phyloP scores from a whole-genome alignment of 2,888 invertebrate genomes.

The Trilocha varians region DNA sequence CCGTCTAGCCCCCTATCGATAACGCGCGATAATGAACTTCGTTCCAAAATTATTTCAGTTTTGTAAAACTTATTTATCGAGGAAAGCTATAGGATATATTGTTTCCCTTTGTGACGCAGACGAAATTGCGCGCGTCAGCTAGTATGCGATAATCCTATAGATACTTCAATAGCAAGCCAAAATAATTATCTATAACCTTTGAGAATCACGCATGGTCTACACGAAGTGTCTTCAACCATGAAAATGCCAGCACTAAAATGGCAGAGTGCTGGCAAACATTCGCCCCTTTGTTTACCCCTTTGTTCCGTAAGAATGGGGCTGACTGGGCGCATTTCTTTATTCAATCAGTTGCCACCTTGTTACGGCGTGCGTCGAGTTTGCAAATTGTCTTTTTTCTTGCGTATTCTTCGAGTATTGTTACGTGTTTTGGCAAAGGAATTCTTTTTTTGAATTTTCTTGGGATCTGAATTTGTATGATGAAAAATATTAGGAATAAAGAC shows the following conservation, averaged over 20 bases:
- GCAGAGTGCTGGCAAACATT: conserved; percentile 34
- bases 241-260: conserved; percentile 36
- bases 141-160: too few relatives aligned
- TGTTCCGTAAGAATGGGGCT: conserved; percentile 11
- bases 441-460: too few relatives aligned
- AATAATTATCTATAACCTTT: neutral
- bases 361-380: neutral
- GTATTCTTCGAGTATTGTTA: neutral
- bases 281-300: conserved; percentile 23
- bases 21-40: too few relatives aligned
- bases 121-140: too few relatives aligned
- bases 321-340: conserved; percentile 5
- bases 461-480: too few relatives aligned
- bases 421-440: too few relatives aligned
- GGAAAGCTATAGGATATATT: too few relatives aligned
- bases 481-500: too few relatives aligned
- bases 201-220: neutral
- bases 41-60: too few relatives aligned
- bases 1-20: too few relatives aligned
- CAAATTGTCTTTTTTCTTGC: conserved; percentile 7
- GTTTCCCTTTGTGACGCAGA: too few relatives aligned
- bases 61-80: too few relatives aligned
- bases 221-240: conserved; percentile 8
- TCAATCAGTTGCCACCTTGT: conserved; percentile 13
- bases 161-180: neutral